Conservation (phyloP, 2,888 invertebrate species). For the Lithosia quadra region DNA sequence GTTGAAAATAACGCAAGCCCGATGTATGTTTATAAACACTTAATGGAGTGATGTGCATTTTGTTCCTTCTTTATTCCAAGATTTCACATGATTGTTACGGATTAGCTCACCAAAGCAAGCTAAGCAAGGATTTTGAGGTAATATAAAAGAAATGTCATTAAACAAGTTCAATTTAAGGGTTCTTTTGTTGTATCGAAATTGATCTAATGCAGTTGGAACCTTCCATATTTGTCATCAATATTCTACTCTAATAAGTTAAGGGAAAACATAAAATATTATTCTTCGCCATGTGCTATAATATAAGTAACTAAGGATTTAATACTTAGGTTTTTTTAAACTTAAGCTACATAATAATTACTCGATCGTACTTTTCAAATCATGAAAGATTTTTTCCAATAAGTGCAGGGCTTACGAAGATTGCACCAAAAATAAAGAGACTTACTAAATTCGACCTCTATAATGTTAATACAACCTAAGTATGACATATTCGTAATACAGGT, state of each 20-base stretch:
- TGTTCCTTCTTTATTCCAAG: neutral
- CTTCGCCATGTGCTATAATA: neutral
- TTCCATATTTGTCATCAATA: neutral
- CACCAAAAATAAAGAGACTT: too few species aligned
- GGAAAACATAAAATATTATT: neutral
- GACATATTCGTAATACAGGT: neutral
- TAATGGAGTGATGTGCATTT: neutral
- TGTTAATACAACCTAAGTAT: too few species aligned
- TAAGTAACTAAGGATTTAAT: neutral
- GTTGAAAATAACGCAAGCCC: neutral
- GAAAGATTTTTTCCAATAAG: neutral
- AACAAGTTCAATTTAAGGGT: neutral
- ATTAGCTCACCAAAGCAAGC: neutral
- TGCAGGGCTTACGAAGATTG: neutral
- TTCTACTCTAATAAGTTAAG: neutral
- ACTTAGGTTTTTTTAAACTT: too few species aligned
- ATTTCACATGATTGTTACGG: neutral
- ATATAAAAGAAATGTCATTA: neutral
- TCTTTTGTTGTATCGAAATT: neutral
- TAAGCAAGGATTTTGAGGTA: neutral
- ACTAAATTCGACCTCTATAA: too few species aligned
- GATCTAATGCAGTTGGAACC: neutral
- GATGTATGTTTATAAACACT: neutral
- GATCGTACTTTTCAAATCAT: too few species aligned
- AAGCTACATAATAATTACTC: too few species aligned